These are phyloP conservation scores for Trichogramma evanescens DNA, from an alignment of 2,888 invertebrate species.

Conservation along the genomic window DNA sequence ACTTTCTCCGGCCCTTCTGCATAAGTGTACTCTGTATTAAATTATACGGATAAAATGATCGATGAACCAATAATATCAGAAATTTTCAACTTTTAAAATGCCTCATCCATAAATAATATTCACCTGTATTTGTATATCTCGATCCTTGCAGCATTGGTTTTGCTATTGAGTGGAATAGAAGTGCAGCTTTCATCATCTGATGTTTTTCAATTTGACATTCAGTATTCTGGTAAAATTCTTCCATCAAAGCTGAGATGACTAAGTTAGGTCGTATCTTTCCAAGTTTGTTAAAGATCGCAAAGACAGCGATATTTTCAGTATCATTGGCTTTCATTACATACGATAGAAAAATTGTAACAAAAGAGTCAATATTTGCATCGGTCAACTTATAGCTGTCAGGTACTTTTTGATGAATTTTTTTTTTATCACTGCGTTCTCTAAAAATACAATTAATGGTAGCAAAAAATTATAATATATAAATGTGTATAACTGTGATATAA, in stretches of 20 bases:
- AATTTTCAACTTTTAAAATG: neutral
- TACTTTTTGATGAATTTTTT: constrained; percentile 62
- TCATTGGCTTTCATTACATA: too few relatives aligned
- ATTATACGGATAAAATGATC: neutral
- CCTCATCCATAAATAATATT: neutral
- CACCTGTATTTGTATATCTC: constrained; percentile 37
- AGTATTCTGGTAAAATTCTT: constrained; percentile 70
- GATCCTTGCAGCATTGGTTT: constrained; percentile 55
- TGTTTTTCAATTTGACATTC: constrained; percentile 86
- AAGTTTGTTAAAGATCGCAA: too few relatives aligned
- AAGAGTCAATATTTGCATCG: constrained; percentile 72
- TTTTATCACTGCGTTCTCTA: constrained; percentile 58
- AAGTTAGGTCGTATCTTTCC: constrained; percentile 67
- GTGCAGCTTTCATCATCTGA: constrained; percentile 66
- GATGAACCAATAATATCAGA: neutral
- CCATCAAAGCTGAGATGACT: constrained; percentile 75
- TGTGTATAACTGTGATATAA: constrained; percentile 43
- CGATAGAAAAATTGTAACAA: constrained; percentile 52
- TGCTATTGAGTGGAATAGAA: constrained; percentile 63
- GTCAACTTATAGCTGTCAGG: constrained; percentile 66
- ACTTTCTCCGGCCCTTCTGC: constrained; percentile 75
- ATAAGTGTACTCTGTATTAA: constrained; percentile 49
- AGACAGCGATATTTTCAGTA: too few relatives aligned
- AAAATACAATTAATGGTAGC: constrained; percentile 10
- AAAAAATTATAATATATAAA: neutral